Evolutionary conservation across 2,797 vertebrate species (phyloP), one percentile per base, ranked within the genome.

Genomic region (Gobionotothen gibberifrons): DNA sequence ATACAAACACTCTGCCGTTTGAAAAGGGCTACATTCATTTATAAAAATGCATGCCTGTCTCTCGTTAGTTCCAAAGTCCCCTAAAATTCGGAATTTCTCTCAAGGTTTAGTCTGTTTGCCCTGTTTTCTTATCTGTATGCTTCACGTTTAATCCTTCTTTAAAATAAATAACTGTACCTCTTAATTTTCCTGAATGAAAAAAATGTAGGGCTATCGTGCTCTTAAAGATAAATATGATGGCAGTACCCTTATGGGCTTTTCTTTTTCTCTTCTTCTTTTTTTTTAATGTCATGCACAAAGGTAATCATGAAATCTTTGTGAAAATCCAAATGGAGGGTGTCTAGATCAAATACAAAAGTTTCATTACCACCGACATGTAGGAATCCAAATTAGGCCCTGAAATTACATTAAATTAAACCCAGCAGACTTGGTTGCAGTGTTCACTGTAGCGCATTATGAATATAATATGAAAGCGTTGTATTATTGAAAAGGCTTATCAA

Each of bases 331-430:
- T 88, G 64, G 60, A 76, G 76, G 73, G 70, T 53, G 78, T 80
- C 78, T 67, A 87, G 78, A 89, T 92, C 85, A 91, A 92, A 91
- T 88, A 92, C 85, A 88, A 89, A 90, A 84, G 82, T 82, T 89
- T 84, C 63, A 83, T 85, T 87, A 86, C 71, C 58, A 78, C 82
- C 83, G 78, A 81, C 86, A 78, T 84, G 74, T 59, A 78, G 84
- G 77, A 91, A 91, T 83, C 76, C 84, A 92, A 93, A 92, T 92
- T 88, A 92, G 85, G 53, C 69, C 60, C 72, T 80, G 66, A 83
- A 89, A 90, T 91, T 75, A 85, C 76, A 75, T 85, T 83, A 91
- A 91, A 92, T 94, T 85, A 89, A 90, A 86, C 90, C 90, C 89
- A 88, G 85, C 79, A 90, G 90, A 90, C 82, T 83, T 53, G 51